phyloP scores from a whole-genome alignment of 2,888 invertebrate species.

The Idaea aversata region DNA sequence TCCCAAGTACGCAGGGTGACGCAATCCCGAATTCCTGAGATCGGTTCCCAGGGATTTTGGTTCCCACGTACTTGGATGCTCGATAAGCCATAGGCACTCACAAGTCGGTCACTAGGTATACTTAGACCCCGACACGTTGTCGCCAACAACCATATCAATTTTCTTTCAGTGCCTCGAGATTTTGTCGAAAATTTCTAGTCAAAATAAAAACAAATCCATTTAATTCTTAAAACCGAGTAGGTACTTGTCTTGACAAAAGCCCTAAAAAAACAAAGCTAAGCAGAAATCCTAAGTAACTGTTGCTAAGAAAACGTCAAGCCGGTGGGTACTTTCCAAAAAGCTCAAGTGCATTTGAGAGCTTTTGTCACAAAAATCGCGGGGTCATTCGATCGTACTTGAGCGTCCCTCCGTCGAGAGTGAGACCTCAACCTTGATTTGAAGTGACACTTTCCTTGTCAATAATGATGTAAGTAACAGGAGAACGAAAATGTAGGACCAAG shows the following conservation, averaged over 20 bases:
- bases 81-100: no score
- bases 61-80: no score
- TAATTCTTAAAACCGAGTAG: not conserved
- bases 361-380: slow-evolving; percentile 25
- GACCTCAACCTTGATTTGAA: slow-evolving; percentile 41
- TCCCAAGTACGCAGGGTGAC: no score
- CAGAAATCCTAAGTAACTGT: slow-evolving; percentile 3
- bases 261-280: not conserved
- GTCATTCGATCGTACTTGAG: slow-evolving; percentile 23
- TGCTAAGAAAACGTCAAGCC: not conserved
- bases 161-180: no score
- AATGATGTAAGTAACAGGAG: slow-evolving; percentile 36
- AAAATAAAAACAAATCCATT: not conserved
- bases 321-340: not conserved
- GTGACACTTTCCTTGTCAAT: slow-evolving; percentile 46
- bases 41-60: no score
- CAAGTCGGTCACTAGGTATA: no score
- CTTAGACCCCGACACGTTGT: no score
- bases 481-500: not conserved
- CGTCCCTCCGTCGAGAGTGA: slow-evolving; percentile 28
- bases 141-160: no score
- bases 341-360: slow-evolving; percentile 7
- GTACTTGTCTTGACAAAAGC: not conserved
- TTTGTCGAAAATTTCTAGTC: not conserved
- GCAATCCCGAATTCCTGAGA: no score